Evolutionary conservation across 1,140 invertebrate genomes (phyloP).

Genomic region (Heliconius eleuchia): DNA sequence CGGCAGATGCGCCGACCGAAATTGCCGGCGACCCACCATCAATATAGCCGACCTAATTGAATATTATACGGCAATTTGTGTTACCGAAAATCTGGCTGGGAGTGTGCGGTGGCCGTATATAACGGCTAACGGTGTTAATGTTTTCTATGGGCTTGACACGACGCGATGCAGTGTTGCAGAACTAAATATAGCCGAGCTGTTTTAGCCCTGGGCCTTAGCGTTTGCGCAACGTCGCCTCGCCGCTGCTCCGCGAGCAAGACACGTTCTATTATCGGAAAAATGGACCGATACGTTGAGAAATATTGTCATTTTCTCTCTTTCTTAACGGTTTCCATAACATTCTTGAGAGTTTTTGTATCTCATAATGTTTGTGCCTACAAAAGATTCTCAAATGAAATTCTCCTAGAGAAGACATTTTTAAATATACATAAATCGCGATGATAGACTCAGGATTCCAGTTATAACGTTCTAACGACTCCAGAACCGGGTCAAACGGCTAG

Average conservation of each 20-base stretch:
- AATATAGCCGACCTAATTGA: slow-evolving; percentile 78
- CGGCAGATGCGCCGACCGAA: slow-evolving; percentile 74
- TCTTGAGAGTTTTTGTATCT: slow-evolving; percentile 19
- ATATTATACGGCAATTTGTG: slow-evolving; percentile 79
- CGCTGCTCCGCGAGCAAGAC: slow-evolving; percentile 48
- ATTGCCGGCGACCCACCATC: slow-evolving; percentile 68
- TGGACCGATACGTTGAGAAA: slow-evolving; percentile 61
- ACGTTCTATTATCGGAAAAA: slow-evolving; percentile 77
- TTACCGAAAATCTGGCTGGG: slow-evolving; percentile 75
- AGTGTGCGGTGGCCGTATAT: slow-evolving; percentile 76
- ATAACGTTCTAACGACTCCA: slow-evolving; percentile 7
- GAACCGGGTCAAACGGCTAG: slow-evolving; percentile 11
- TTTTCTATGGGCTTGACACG: slow-evolving; percentile 73
- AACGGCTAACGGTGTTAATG: slow-evolving; percentile 68
- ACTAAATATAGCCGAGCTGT: slow-evolving; percentile 75
- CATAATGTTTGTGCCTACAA: background rate
- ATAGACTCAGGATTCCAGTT: slow-evolving; percentile 10
- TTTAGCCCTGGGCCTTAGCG: slow-evolving; percentile 65
- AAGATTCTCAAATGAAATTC: background rate
- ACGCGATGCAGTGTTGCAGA: slow-evolving; percentile 75
- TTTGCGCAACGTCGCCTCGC: slow-evolving; percentile 69
- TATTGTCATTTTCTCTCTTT: slow-evolving; percentile 49
- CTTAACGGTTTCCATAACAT: slow-evolving; percentile 25
- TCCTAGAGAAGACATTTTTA: slow-evolving; percentile 16
- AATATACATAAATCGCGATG: slow-evolving; percentile 3